phyloP scores from a whole-genome alignment of 1,140 invertebrate species.

The Pristionchus pacificus region DNA sequence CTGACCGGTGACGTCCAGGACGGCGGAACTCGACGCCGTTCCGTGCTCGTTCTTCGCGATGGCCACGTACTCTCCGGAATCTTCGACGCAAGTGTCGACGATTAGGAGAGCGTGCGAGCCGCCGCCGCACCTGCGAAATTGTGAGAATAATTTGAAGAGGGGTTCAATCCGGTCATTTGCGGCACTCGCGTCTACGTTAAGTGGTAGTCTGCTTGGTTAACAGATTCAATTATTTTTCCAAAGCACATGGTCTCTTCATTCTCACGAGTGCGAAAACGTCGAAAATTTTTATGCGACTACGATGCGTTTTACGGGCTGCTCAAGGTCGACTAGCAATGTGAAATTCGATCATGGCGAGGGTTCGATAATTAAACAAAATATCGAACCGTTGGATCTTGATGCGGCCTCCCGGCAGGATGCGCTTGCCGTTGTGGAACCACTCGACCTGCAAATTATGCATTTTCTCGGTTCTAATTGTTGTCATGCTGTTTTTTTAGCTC shows the following conservation, averaged over 20 bases:
- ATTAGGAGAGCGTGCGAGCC: slow-evolving; percentile 56
- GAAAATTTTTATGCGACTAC: no score
- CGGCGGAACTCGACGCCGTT: slow-evolving; percentile 46
- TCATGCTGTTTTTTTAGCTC: slow-evolving; percentile 5
- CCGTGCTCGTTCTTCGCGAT: slow-evolving; percentile 49
- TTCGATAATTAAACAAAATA: no score
- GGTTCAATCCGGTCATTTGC: not conserved
- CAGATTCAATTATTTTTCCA: no score
- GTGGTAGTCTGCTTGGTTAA: no score
- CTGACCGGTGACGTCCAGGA: slow-evolving; percentile 54
- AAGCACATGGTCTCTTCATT: no score
- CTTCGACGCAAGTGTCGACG: slow-evolving; percentile 47
- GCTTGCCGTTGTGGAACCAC: slow-evolving; percentile 56
- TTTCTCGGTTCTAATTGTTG: not conserved
- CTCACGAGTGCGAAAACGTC: no score
- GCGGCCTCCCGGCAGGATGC: slow-evolving; percentile 43
- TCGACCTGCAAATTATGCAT: slow-evolving; percentile 28
- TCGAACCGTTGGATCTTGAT: slow-evolving; percentile 46
- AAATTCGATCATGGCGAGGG: no score
- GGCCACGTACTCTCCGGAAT: slow-evolving; percentile 55
- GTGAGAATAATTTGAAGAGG: no score
- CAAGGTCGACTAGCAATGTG: no score
- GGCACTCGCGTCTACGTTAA: not conserved
- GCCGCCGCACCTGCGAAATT: slow-evolving; percentile 44
- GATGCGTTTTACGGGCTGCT: no score